Percentiles rank a stretch among this genome's conserved stretches.
These are phyloP conservation scores for Oreohelix idahoensis DNA, from an alignment of 1,140 invertebrate species.

Conservation along the genomic window DNA sequence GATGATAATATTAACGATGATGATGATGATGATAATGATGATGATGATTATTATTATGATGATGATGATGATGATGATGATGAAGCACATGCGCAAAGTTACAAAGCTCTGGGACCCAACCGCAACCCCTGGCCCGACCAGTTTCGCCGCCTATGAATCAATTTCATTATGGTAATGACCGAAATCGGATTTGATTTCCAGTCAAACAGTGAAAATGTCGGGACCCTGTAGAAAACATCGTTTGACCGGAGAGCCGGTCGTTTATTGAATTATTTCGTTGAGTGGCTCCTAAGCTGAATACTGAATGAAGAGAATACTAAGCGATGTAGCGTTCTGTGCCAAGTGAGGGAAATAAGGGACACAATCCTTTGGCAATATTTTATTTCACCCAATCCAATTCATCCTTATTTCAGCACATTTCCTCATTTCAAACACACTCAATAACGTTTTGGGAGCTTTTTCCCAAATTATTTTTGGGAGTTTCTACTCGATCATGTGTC, in stretches of 20 bases:
- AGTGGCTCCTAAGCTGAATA: slow-evolving; percentile 26
- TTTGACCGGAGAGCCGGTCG: slow-evolving; percentile 5
- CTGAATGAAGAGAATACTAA: slow-evolving; percentile 7
- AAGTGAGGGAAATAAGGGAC: slow-evolving; percentile 7
- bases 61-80: too few species aligned
- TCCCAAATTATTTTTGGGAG: slow-evolving; percentile 22
- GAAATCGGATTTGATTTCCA: slow-evolving; percentile 38
- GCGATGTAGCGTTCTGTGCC: neutral
- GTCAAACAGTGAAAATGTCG: slow-evolving; percentile 38
- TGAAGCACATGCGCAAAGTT: too few species aligned
- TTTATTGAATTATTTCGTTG: slow-evolving; percentile 37
- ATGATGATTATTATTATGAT: too few species aligned
- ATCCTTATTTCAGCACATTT: neutral
- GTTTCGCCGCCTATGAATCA: slow-evolving; percentile 28
- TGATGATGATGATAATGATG: too few species aligned
- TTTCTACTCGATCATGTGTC: slow-evolving; percentile 30
- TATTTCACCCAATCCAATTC: slow-evolving; percentile 25
- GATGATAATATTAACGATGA: too few species aligned
- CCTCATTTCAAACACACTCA: slow-evolving; percentile 23
- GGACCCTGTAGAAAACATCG: slow-evolving; percentile 23
- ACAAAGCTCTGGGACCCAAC: neutral
- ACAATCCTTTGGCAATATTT: slow-evolving; percentile 16
- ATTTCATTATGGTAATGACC: slow-evolving; percentile 41
- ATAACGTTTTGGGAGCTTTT: slow-evolving; percentile 12
- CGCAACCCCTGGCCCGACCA: slow-evolving; percentile 13